phyloP scores from a whole-genome alignment of 2,797 vertebrate species.

The Pangasius sanitwongsei region DNA sequence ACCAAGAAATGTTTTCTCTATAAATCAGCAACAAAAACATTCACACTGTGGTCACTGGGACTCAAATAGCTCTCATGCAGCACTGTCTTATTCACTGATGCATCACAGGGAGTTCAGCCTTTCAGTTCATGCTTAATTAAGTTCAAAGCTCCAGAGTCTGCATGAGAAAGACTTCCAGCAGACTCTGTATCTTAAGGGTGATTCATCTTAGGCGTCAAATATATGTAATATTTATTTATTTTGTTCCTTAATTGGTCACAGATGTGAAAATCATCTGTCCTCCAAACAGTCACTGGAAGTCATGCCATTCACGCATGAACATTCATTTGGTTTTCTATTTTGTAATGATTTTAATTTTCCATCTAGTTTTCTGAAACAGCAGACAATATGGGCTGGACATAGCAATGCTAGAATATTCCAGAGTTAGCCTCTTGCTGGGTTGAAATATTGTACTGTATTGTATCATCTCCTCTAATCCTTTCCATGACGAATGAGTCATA shows the following conservation, averaged over 20 bases:
- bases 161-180: not conserved
- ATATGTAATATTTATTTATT: not conserved
- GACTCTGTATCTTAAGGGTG: not conserved
- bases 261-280: not conserved
- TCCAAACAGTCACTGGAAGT: not conserved
- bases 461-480: not conserved
- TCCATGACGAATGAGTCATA: not conserved
- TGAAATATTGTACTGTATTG: not conserved
- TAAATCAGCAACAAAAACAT: conserved; percentile 12
- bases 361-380: not conserved
- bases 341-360: not conserved
- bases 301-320: not conserved
- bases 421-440: not conserved
- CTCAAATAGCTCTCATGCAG: conserved; percentile 24
- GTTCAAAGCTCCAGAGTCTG: conserved; percentile 10
- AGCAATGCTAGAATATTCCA: not conserved
- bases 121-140: not conserved
- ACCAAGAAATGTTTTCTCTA: not conserved
- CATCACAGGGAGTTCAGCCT: conserved; percentile 16
- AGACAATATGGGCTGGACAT: not conserved
- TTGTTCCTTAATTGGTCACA: not conserved
- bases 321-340: not conserved
- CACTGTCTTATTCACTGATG: conserved; percentile 8
- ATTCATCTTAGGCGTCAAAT: not conserved
- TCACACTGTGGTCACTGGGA: conserved; percentile 7